Base-by-base conservation (phyloP, 2,888 invertebrate species). In the Drosophila gaucha region DNA sequence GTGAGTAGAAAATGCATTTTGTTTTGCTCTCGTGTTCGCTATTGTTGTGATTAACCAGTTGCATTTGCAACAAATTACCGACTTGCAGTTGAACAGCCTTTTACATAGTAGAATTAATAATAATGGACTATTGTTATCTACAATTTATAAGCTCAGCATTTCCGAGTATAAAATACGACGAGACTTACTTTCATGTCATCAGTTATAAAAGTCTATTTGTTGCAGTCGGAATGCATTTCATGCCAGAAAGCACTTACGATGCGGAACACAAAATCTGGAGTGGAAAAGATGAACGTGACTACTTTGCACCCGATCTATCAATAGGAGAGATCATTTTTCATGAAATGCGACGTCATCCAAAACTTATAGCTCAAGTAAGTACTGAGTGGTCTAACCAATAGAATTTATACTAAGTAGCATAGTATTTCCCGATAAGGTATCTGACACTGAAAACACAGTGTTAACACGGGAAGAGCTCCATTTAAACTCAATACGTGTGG, bases 401-500 rank as follows among this genome's bases (percentile, higher is more conserved):
- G 0, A 51, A 26, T n/a, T 87, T 6, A 10, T 3, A 20, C 6
- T 14, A 10, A n/a, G 30, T 6, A 14, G n/a, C 3, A 18, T n/a
- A 12, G 1, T 22, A 16, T 18, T 12, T 51, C 1, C 6, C n/a
- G 0, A 24, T 14, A 6, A 89, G 89, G 77, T 88, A 8, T 88
- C 84, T 2, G 80, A 52, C 20, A 67, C 76, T 3, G 88, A 86
- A 14, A 62, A 77, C 3, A 83, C 70, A 0, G 31, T 67, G 0
- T 18, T 88, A n/a, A 75, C 74, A 3, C 72, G 80, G 0, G 54
- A 59, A 6, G 71, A 88, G 8, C 71, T 86, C 0, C 64, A 70
- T 2, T 9, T 30, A 1, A 77, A 85, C 22, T 76, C 83, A 0
- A 86, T 88, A 59, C 71, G 73, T 3, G 64, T 88, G n/a, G 88